These are phyloP conservation scores for Sarotherodon lohbergeri DNA, from an alignment of 2,113 vertebrate genomes.

Conservation along the genomic window DNA sequence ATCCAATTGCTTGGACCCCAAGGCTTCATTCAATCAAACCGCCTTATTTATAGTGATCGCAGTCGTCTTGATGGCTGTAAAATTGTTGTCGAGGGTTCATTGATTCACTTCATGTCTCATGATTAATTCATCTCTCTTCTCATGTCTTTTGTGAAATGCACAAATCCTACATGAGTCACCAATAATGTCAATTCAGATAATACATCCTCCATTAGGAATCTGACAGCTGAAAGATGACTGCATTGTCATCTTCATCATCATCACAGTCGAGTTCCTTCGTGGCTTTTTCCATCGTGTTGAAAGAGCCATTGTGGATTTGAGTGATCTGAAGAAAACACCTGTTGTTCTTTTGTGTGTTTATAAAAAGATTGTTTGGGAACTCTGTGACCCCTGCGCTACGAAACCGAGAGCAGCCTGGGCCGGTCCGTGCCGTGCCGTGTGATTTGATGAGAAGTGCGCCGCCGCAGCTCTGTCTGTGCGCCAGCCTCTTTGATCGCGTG, in stretches of 20 bases:
- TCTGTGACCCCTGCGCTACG: not conserved
- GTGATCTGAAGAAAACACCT: not conserved
- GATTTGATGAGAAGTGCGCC: not conserved
- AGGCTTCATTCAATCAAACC: conserved; percentile 33
- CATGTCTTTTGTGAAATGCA: conserved; percentile 15
- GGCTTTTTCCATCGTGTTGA: not conserved
- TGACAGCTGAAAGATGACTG: conserved; percentile 23
- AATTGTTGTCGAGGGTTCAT: conserved; percentile 35
- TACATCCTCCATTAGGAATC: not conserved
- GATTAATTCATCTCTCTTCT: conserved; percentile 57
- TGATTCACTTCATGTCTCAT: conserved; percentile 51
- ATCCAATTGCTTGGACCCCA: conserved; percentile 58
- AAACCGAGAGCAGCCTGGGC: not conserved
- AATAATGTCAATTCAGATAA: conserved; percentile 18
- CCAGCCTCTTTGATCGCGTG: conserved; percentile 62
- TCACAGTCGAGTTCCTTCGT: not conserved
- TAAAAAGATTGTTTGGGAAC: not conserved
- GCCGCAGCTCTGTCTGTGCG: conserved; percentile 1
- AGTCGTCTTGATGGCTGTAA: conserved; percentile 36
- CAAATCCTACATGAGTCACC: conserved; percentile 46
- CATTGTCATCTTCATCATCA: not conserved
- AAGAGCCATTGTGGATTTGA: not conserved
- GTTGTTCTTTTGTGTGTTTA: not conserved
- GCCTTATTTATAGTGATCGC: conserved; percentile 59
- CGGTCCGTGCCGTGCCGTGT: not conserved